A percentile compares a stretch with the other conserved stretches of the same genome.
Evolutionary conservation across 2,888 invertebrate species (phyloP).

Genomic region (Phytoseiulus persimilis): DNA sequence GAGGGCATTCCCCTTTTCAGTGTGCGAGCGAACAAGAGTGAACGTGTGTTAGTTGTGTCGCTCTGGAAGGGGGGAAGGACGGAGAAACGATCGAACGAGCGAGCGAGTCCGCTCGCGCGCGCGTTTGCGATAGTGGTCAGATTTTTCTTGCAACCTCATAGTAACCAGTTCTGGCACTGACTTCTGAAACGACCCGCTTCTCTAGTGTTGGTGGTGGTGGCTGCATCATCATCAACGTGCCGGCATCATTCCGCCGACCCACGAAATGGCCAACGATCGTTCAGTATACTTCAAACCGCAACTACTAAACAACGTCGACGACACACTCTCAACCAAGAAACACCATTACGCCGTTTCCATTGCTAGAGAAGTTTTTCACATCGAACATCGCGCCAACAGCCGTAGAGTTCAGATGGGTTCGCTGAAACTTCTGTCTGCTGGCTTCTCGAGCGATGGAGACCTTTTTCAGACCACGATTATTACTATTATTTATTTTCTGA

Average conservation of each 20-base stretch:
- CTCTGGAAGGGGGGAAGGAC: not conserved
- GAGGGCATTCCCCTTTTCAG: not conserved
- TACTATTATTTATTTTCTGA: not conserved
- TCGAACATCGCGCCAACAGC: not conserved
- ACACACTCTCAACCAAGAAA: not conserved
- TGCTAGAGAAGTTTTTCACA: not conserved
- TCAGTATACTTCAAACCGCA: not conserved
- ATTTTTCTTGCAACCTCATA: not conserved
- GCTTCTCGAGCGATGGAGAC: not conserved
- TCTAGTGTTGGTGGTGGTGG: not conserved
- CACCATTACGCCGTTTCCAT: not conserved
- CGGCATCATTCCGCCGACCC: not conserved
- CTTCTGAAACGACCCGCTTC: not conserved
- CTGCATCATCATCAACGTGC: not conserved
- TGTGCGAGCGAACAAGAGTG: not conserved
- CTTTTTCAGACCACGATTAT: not conserved
- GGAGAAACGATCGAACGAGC: not conserved
- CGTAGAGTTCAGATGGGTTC: not conserved
- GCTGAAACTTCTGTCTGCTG: not conserved
- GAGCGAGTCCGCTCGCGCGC: not conserved
- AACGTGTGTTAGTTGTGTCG: not conserved
- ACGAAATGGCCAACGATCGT: not conserved
- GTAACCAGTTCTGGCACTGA: constrained; percentile 5
- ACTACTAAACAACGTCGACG: not conserved
- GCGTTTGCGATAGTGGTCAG: not conserved